phyloP scores from a whole-genome alignment of 30 jellyfish, hydroid and myxozoan genomes.

The Rhopilema esculentum region DNA sequence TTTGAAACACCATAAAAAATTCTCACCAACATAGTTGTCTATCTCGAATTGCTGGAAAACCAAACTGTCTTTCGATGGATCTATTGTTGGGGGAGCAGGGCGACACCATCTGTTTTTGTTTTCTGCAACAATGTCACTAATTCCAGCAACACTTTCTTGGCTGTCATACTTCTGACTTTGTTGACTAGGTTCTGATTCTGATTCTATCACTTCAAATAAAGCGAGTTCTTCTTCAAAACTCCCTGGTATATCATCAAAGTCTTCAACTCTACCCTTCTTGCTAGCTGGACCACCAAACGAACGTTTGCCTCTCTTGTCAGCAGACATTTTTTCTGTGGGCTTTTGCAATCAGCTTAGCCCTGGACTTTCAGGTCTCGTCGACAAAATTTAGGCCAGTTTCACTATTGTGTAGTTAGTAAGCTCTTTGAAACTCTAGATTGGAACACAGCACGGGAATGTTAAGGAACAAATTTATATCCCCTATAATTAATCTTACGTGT shows the following conservation, averaged over 20 bases:
- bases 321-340: background rate
- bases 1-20: background rate
- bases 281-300: slow-evolving; percentile 21
- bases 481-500: no score
- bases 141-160: slow-evolving; percentile 27
- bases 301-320: slow-evolving; percentile 18
- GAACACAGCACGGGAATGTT: no score
- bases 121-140: background rate
- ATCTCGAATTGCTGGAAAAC: slow-evolving; percentile 89
- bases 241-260: slow-evolving; percentile 69
- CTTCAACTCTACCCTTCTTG: slow-evolving; percentile 47
- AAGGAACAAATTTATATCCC: no score
- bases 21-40: slow-evolving; percentile 87
- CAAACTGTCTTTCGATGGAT: slow-evolving; percentile 70
- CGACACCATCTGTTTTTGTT: slow-evolving; percentile 71
- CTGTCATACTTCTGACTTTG: slow-evolving; percentile 55
- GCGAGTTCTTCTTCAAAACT: slow-evolving; percentile 97
- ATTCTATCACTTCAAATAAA: slow-evolving; percentile 52
- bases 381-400: background rate
- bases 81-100: slow-evolving; percentile 55
- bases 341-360: no score
- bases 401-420: background rate
- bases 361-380: no score
- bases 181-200: slow-evolving; percentile 56
- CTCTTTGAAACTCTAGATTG: background rate